Evolutionary conservation across 1,140 invertebrate species (phyloP), one percentile per base, ranked within the genome.

Genomic region (Neodiprion lecontei): DNA sequence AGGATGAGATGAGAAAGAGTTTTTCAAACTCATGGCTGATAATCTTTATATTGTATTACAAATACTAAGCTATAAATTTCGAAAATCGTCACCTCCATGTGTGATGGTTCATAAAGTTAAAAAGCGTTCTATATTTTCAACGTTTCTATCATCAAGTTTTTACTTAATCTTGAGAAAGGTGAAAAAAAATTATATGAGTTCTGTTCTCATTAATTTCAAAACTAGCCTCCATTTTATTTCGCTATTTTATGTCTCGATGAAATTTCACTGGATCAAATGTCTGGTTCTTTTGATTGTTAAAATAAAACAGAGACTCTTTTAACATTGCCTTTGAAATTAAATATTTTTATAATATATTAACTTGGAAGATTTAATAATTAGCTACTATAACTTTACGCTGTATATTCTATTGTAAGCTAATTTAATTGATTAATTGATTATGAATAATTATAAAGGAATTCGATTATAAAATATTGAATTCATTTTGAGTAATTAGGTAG

Each of bases 351-450:
- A 61, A 61, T 9, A 61, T 17, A 61, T 61, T 61, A 61, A 61
- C 53, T 61, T 17, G 53, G n/a, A 61, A 61, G 53, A 61, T 61
- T 14, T 61, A 61, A 61, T 61, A 61, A 61, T 61, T 61, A 61
- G 53, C 53, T 61, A 61, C 53, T 61, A 61, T 61, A 61, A 61
- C 53, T 61, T 61, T 61, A 61, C 53, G 53, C 53, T 61, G 53
- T 61, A 61, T 14, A 40, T 40, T 40, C 28, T 40, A 40, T 40
- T 40, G 5, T 40, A 40, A 40, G 28, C 28, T 40, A 40, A 40
- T 40, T 40, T 40, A 40, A 40, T 40, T 12, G 53, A 61, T 61
- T 61, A 61, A 61, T 61, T 61, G n/a, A 61, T 61, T 61, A 61
- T 9, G 53, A 61, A 61, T 61, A 61, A 61, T 17, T 61, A 14